Conservation (phyloP, 1,140 invertebrate species). For the Heliconius nattereri region DNA sequence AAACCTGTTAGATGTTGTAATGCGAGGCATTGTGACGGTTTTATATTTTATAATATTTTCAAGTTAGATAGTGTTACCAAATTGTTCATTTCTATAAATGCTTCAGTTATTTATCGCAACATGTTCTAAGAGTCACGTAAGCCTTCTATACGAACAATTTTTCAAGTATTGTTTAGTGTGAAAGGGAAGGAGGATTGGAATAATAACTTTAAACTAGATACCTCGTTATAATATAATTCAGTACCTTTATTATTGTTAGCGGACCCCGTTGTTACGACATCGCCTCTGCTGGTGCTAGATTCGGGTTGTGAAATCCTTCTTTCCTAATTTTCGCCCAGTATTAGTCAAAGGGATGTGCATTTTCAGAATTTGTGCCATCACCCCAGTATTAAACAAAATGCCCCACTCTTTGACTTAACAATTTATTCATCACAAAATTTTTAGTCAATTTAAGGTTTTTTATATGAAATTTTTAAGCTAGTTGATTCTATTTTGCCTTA, state of each 20-base stretch:
- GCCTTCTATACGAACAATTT: constrained; percentile 51
- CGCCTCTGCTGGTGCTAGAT: constrained; percentile 60
- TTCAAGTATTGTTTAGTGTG: constrained; percentile 64
- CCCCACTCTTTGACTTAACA: constrained; percentile 71
- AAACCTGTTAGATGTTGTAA: constrained; percentile 78
- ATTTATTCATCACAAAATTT: constrained; percentile 79
- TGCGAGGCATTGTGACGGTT: constrained; percentile 55
- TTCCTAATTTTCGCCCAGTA: constrained; percentile 76
- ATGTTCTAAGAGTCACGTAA: constrained; percentile 60
- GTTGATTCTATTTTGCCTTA: constrained; percentile 79
- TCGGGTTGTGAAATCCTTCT: constrained; percentile 81
- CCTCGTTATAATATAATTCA: constrained; percentile 2
- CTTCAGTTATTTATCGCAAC: constrained; percentile 66
- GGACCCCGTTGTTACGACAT: not conserved
- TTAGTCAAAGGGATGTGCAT: constrained; percentile 77
- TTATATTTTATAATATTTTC: constrained; percentile 40
- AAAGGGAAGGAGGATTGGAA: constrained; percentile 67
- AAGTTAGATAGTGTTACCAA: constrained; percentile 55
- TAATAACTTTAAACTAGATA: constrained; percentile 15
- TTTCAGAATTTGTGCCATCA: constrained; percentile 77
- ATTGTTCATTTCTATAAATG: constrained; percentile 54
- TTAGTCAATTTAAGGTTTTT: constrained; percentile 79
- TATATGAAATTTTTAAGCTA: constrained; percentile 75
- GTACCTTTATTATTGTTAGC: not conserved
- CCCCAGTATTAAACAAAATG: constrained; percentile 78